phyloP scores from a whole-genome alignment of 2,113 vertebrate genomes.

The Apus apus region DNA sequence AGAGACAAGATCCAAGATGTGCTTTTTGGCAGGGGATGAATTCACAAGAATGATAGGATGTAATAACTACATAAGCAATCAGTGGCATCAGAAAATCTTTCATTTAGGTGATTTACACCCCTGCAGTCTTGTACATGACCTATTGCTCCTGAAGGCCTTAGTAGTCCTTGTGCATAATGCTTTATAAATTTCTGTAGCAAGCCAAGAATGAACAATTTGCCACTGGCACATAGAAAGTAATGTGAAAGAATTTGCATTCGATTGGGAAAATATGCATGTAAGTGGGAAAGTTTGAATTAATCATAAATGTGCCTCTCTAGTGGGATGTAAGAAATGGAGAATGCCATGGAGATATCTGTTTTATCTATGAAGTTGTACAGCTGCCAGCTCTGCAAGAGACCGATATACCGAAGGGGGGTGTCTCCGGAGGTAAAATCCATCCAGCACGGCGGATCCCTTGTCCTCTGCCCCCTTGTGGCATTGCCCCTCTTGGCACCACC shows the following conservation, averaged over 20 bases:
- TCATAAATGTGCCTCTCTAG: neutral
- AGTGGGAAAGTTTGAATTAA: conserved; percentile 7
- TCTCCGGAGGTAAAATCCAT: neutral
- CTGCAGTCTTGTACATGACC: neutral
- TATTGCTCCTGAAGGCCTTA: neutral
- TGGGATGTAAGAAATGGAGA: neutral
- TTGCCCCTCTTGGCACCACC: neutral
- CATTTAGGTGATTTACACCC: neutral
- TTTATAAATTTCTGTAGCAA: neutral
- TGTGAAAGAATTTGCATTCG: neutral
- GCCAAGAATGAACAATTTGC: neutral
- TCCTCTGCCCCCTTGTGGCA: neutral
- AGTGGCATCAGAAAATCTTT: conserved; percentile 13
- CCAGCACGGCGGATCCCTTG: fast-evolving
- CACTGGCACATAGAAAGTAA: neutral
- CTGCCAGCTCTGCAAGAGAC: neutral
- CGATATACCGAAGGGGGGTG: neutral
- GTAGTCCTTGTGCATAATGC: neutral
- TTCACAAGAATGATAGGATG: neutral
- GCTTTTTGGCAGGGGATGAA: neutral
- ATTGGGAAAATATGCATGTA: neutral
- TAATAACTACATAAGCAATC: neutral
- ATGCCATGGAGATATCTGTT: neutral
- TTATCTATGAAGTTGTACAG: neutral
- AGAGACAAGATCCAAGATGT: neutral